Base-by-base conservation (phyloP, 2,113 vertebrate species). In the Falcunculus frontatus region DNA sequence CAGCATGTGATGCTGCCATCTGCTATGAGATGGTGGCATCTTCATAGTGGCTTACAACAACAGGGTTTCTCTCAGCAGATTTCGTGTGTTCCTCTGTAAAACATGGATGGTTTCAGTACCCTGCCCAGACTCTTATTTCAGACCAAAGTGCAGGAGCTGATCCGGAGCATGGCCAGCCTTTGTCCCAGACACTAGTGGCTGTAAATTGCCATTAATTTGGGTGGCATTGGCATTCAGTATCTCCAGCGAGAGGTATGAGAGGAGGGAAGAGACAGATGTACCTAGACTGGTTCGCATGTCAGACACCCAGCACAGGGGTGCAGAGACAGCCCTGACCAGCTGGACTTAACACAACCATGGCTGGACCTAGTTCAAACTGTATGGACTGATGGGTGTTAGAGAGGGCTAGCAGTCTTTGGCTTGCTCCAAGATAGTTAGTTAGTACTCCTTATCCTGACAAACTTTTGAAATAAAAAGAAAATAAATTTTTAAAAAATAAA, bases 211-310 rank as follows among this genome's bases (percentile, higher is more conserved):
- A 14, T 73, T 60, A 6, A 32, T 56, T 49, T 87, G 29, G 15
- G 42, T 16, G 42, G 33, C 7, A 13, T 16, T 64, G 53, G 22
- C 22, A 27, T 68, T 37, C 44, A 29, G 15, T 25, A 14, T 5
- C 15, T 46, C 18, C 32, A 33, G 16, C 0, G 5, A 72, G 22
- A n/a, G 4, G 6, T 33, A 10, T 4, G 1, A 39, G 21, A 78
- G n/a, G 27, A 65, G 35, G 16, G 30, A 37, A 57, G 59, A 57
- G 50, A 37, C 5, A 39, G 33, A 9, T 23, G 13, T 59, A 47
- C 37, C 26, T 10, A 2, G 5, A 1, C 11, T 17, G 55, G 19
- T 10, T 88, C 13, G 8, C 6, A 4, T 0, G 4, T 33, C 39
- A 8, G 37, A 32, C 15, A n/a, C 22, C 6, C 17, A 60, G n/a